Percentiles rank a stretch among this genome's conserved stretches.
These are phyloP conservation scores for Otolemur garnettii DNA, from an alignment of 2,113 vertebrate species.

Conservation along the genomic window DNA sequence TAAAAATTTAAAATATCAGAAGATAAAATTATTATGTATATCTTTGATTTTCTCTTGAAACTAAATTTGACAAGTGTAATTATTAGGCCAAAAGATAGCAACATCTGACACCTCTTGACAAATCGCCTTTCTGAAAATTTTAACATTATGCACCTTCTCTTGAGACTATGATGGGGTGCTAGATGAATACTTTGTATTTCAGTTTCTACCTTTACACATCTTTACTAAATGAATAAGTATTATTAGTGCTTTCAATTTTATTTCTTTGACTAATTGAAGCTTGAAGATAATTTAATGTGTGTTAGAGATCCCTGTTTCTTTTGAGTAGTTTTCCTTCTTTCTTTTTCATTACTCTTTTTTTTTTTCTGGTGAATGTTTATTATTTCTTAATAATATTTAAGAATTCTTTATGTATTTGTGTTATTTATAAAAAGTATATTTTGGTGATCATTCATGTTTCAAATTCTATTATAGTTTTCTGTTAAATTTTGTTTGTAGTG, in stretches of 20 bases:
- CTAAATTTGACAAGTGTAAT: background rate
- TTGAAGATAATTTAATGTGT: background rate
- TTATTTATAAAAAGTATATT: background rate
- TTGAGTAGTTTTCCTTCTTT: background rate
- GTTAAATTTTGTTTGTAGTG: background rate
- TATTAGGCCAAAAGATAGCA: background rate
- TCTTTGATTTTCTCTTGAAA: background rate
- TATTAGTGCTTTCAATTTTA: constrained; percentile 6
- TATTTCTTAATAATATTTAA: background rate
- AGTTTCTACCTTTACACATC: constrained; percentile 10
- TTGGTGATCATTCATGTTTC: background rate
- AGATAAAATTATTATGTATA: background rate
- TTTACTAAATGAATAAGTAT: background rate
- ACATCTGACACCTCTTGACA: background rate
- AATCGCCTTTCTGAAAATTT: background rate
- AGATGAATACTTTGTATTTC: background rate
- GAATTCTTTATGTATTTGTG: background rate
- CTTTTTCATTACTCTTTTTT: background rate
- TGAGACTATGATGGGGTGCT: background rate
- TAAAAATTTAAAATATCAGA: background rate
- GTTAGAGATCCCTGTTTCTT: background rate
- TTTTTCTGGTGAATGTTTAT: background rate
- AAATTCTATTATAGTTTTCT: constrained; percentile 14
- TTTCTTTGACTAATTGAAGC: background rate
- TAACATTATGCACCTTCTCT: background rate